phyloP scores from a whole-genome alignment of 53 echinoderm and acorn worm species.

The Luidia sarsii region DNA sequence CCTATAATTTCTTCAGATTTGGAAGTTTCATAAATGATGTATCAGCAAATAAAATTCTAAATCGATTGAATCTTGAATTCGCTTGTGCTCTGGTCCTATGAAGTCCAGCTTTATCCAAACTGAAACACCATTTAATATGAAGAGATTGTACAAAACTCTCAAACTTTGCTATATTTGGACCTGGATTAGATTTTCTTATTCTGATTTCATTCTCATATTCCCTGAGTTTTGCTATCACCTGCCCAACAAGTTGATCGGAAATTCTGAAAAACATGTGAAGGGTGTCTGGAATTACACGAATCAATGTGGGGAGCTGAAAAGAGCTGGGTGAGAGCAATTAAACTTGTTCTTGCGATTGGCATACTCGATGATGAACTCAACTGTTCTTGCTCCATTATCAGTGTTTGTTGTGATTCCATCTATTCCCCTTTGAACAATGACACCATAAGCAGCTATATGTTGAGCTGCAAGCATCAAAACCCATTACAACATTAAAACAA shows the following conservation, averaged over 20 bases:
- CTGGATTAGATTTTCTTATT: not conserved
- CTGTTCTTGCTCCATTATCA: not conserved
- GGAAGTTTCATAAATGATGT: not conserved
- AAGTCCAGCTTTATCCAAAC: not conserved
- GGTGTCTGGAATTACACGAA: not conserved
- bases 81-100: constrained; percentile 1
- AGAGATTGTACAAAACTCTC: not conserved
- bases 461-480: not conserved
- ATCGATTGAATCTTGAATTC: not conserved
- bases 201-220: not conserved
- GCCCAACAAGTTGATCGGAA: not conserved
- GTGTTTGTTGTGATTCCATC: not conserved
- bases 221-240: not conserved
- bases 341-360: not conserved
- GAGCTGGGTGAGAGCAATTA: not conserved
- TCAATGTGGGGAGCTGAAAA: not conserved
- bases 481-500: not conserved
- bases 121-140: not conserved
- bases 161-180: not conserved
- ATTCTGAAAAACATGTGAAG: not conserved
- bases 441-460: not conserved
- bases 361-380: not conserved
- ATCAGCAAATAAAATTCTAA: not conserved
- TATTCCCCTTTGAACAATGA: not conserved
- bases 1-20: too few species aligned